phyloP scores from a whole-genome alignment of 1,140 invertebrate species.

The Streblospio benedicti region DNA sequence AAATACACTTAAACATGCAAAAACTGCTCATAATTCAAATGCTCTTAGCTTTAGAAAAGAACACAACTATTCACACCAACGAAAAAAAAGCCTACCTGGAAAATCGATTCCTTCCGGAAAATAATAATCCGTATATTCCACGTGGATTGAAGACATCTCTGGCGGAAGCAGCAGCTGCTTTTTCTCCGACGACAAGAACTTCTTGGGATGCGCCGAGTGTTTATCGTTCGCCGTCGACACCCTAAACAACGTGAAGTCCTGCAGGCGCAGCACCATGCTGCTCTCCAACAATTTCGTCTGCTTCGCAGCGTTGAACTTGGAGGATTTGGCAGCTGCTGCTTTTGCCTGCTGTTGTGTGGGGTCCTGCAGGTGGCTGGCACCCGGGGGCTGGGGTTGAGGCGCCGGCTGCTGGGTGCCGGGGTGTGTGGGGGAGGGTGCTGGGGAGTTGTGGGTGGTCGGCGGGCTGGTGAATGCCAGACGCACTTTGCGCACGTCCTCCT shows the following conservation, averaged over 20 bases:
- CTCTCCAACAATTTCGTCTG: conserved; percentile 86
- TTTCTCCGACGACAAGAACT: conserved; percentile 79
- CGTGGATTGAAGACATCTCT: conserved; percentile 80
- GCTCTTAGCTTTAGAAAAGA: too few relatives aligned
- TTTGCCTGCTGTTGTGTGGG: too few relatives aligned
- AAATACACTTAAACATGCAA: too few relatives aligned
- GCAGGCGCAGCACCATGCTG: conserved; percentile 77
- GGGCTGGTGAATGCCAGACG: conserved; percentile 1
- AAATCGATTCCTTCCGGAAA: conserved; percentile 88
- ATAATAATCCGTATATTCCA: conserved; percentile 94
- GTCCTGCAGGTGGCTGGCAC: neutral
- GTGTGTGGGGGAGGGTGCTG: neutral
- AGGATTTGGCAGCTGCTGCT: conserved; percentile 3
- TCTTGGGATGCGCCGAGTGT: conserved; percentile 60
- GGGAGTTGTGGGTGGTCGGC: neutral
- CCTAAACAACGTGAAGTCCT: conserved; percentile 55
- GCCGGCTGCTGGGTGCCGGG: neutral
- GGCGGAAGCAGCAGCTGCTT: conserved; percentile 72
- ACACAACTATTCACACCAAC: too few relatives aligned
- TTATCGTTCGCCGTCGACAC: conserved; percentile 52
- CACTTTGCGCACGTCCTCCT: conserved; percentile 24
- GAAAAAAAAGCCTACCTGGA: conserved; percentile 61
- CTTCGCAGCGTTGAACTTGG: conserved; percentile 64
- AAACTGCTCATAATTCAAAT: too few relatives aligned
- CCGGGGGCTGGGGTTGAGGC: neutral